phyloP scores from a whole-genome alignment of 2,113 vertebrate species.

The Psophia crepitans region DNA sequence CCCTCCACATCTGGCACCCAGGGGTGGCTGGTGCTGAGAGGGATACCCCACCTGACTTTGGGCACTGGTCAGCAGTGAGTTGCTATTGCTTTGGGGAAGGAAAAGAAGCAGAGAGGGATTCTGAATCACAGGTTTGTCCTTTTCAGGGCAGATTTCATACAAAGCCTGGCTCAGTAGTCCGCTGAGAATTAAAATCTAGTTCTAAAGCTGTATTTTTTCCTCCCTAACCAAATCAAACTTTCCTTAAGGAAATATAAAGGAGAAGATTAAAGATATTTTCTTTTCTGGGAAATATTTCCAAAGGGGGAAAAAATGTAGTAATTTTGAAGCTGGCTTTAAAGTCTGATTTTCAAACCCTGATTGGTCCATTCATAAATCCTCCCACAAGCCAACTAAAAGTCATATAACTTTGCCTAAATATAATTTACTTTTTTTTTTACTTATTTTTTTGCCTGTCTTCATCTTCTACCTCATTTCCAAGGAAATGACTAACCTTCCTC shows the following conservation, averaged over 20 bases:
- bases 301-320: background rate
- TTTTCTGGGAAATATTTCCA: constrained; percentile 3
- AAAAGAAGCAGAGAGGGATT: background rate
- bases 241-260: constrained; percentile 15
- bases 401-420: background rate
- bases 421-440: background rate
- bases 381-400: background rate
- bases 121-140: background rate
- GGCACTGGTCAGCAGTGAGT: background rate
- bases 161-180: background rate
- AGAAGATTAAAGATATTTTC: constrained; percentile 20
- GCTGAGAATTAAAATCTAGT: background rate
- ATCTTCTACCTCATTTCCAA: background rate
- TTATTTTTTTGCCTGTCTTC: background rate
- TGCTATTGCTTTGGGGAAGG: background rate
- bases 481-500: constrained; percentile 23
- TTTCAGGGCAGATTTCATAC: background rate
- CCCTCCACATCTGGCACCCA: background rate
- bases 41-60: background rate
- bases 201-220: background rate
- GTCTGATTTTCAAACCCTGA: background rate
- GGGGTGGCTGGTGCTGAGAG: background rate
- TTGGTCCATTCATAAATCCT: constrained; percentile 8
- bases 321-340: constrained; percentile 19
- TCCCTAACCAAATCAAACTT: constrained; percentile 22